Percentiles rank a stretch among this genome's conserved stretches.
These are phyloP conservation scores for Ctenomys sociabilis DNA, from an alignment of 2,113 vertebrate genomes.

Conservation along the genomic window DNA sequence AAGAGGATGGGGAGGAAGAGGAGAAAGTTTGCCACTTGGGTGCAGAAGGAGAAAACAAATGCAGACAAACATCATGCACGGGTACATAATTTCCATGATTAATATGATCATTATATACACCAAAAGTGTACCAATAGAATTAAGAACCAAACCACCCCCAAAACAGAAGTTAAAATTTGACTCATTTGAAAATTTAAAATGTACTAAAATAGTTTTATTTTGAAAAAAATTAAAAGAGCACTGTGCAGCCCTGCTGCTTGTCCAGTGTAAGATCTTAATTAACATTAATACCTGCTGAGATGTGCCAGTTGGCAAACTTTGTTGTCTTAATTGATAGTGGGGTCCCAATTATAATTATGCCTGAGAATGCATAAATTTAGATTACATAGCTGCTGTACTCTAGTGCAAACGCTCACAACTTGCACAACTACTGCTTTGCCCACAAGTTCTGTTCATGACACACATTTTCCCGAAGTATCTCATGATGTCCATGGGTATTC, in stretches of 20 bases:
- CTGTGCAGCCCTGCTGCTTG: neutral
- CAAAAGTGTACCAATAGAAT: neutral
- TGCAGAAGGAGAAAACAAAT: neutral
- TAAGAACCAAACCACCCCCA: neutral
- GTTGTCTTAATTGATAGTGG: neutral
- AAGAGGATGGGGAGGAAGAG: neutral
- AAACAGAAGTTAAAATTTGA: neutral
- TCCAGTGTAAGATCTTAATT: neutral
- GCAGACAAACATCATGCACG: neutral
- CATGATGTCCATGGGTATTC: neutral
- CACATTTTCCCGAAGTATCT: neutral
- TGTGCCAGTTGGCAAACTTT: neutral
- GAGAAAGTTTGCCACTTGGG: no score
- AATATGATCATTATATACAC: neutral
- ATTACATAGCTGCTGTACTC: rapidly evolving
- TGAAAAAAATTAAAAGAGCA: neutral
- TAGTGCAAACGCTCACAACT: neutral
- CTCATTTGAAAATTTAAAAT: neutral
- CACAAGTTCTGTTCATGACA: neutral
- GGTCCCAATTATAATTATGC: neutral
- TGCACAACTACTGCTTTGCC: neutral
- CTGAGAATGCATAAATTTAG: neutral
- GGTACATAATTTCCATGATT: neutral
- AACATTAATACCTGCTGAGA: neutral
- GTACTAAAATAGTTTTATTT: neutral